Percentiles rank a stretch among this genome's conserved stretches.
Conservation (phyloP, 2,888 invertebrate species). For the Eupsilia transversa region DNA sequence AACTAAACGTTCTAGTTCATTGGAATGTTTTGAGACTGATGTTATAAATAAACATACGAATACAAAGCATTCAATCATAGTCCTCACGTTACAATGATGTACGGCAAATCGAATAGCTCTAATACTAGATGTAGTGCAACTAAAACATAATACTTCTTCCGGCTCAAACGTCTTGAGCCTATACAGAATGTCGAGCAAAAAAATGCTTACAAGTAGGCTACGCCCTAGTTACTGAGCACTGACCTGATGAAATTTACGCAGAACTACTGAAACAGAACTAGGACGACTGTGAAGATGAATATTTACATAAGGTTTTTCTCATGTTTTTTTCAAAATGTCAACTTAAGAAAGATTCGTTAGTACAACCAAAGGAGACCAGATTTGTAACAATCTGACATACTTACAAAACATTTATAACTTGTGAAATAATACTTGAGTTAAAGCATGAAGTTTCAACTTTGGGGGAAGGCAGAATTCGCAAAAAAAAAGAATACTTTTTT, state of each 20-base stretch:
- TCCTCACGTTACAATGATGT: constrained; percentile 1
- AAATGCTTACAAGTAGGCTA: constrained; percentile 70
- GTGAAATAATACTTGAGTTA: neutral
- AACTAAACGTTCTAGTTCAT: constrained; percentile 46
- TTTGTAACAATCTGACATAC: constrained; percentile 8
- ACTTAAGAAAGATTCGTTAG: constrained; percentile 8
- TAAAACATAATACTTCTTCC: constrained; percentile 10
- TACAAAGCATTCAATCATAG: constrained; percentile 22
- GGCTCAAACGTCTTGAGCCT: constrained; percentile 32
- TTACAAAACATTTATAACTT: constrained; percentile 5
- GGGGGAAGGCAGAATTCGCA: neutral
- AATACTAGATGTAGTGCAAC: constrained; percentile 1
- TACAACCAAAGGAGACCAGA: neutral
- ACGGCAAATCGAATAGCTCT: neutral
- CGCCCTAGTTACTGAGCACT: constrained; percentile 76
- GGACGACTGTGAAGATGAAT: constrained; percentile 66
- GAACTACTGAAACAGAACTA: constrained; percentile 73
- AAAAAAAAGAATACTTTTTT: neutral
- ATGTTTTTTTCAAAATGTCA: constrained; percentile 37
- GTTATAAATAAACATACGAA: neutral
- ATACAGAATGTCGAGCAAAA: constrained; percentile 36
- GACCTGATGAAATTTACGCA: constrained; percentile 75
- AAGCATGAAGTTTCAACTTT: neutral
- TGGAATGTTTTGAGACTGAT: constrained; percentile 33
- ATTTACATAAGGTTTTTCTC: constrained; percentile 64